Evolutionary conservation across 1,140 invertebrate genomes (phyloP).

Genomic region (Oncopodura yosiiana): DNA sequence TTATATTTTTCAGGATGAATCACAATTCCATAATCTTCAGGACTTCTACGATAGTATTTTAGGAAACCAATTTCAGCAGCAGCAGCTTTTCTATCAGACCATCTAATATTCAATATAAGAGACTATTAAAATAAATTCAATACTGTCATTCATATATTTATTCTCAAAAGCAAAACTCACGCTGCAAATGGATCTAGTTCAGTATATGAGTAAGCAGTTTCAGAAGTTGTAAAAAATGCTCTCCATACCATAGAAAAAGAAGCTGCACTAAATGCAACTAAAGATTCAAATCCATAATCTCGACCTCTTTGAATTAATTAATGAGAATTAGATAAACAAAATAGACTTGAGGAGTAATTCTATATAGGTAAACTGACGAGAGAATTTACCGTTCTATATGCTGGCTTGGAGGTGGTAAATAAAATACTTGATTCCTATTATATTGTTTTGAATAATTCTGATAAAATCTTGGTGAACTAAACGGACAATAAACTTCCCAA

Average conservation of each 20-base stretch:
- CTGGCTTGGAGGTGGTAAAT: too few species aligned
- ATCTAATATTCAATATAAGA: too few species aligned
- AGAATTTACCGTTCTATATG: too few species aligned
- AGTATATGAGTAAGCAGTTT: background rate
- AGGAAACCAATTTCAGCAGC: background rate
- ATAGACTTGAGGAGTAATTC: too few species aligned
- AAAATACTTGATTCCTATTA: background rate
- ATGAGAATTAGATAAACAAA: too few species aligned
- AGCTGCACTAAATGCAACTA: conserved; percentile 14
- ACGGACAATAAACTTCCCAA: conserved; percentile 13
- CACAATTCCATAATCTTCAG: conserved; percentile 6
- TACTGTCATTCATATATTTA: background rate
- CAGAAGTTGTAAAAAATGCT: background rate
- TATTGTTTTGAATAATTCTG: background rate
- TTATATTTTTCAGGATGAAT: background rate
- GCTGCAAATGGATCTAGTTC: background rate
- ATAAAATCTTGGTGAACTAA: background rate
- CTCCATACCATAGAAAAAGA: conserved; percentile 7
- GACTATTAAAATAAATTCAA: too few species aligned
- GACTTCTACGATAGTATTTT: conserved; percentile 4
- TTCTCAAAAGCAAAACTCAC: background rate
- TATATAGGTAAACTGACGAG: too few species aligned
- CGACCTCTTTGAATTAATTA: too few species aligned
- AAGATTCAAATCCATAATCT: too few species aligned
- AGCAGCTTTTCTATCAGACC: background rate